These are phyloP conservation scores for Metacarcinus magister DNA, from an alignment of 2,888 invertebrate species.

Conservation along the genomic window DNA sequence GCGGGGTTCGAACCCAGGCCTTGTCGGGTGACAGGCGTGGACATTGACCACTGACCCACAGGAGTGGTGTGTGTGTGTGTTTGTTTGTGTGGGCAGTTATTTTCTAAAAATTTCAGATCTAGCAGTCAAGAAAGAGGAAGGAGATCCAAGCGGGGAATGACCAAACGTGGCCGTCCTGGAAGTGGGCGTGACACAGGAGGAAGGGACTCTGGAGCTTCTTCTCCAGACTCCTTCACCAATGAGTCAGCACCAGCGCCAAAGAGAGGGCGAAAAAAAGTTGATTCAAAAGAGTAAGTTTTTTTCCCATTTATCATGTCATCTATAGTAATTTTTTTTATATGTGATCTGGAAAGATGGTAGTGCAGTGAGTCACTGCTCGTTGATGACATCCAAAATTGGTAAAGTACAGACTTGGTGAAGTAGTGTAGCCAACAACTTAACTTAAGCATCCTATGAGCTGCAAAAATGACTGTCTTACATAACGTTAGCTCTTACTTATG, in stretches of 20 bases:
- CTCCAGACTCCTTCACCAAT: conserved; percentile 80
- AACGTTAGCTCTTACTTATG: no score
- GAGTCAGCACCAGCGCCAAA: conserved; percentile 76
- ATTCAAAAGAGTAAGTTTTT: conserved; percentile 78
- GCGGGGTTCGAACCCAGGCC: no score
- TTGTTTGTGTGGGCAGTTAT: neutral
- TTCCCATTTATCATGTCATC: neutral
- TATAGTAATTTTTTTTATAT: neutral
- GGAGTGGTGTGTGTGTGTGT: neutral
- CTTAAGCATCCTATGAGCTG: no score
- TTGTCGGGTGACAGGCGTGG: no score
- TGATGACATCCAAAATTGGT: neutral
- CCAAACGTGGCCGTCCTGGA: conserved; percentile 77
- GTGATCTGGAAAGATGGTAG: neutral
- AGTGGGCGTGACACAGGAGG: conserved; percentile 72
- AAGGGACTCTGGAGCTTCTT: conserved; percentile 78
- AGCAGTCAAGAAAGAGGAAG: conserved; percentile 79
- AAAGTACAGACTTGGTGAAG: neutral
- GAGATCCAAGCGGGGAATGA: conserved; percentile 76
- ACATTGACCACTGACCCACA: neutral
- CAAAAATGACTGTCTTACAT: no score
- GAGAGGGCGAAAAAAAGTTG: conserved; percentile 72
- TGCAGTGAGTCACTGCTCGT: neutral
- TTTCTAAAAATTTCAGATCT: conserved; percentile 62
- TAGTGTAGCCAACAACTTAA: no score